Base-by-base conservation (phyloP, 2,797 vertebrate genomes). In the Gouania willdenowi region DNA sequence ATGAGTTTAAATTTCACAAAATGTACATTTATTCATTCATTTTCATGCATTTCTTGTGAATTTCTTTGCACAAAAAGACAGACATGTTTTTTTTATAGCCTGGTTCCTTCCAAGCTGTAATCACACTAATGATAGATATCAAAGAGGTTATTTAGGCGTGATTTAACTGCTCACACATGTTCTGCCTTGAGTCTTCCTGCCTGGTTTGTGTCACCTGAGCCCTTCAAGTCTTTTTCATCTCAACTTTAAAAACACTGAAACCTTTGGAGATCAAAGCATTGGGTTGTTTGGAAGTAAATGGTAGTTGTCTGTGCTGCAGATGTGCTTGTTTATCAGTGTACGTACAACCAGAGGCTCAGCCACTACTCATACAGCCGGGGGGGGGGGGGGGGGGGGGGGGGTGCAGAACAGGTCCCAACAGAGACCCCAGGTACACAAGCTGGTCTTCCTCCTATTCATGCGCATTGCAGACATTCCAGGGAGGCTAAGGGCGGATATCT, bases 381-480 rank as follows among this genome's bases (percentile, higher is more conserved):
- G n/a, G n/a, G n/a, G n/a, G n/a, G n/a, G n/a, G n/a, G n/a, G n/a
- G n/a, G n/a, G n/a, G n/a, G n/a, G n/a, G n/a, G n/a, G n/a, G 60
- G 65, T 70, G 44, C 41, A 3, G 39, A 47, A 63, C 74, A 73
- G 46, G 71, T 39, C 44, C 1, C 15, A 41, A 41, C 66, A 43
- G 32, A 69, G 52, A 70, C 62, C 64, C 55, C 66, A 84, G 80
- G 75, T 82, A 74, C 56, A 64, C 22, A 2, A 47, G 53, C 37
- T 11, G 50, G 65, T 61, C 74, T 60, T 63, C 51, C 34, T 51
- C 36, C 20, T 59, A 45, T 76, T 59, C 62, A 66, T 57, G 22
- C 48, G 55, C 79, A 85, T 81, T 69, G 76, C 79, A 75, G 65
- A 81, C 85, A 87, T 87, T 87, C 87, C 85, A 69, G 66, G 75